Conservation (phyloP, 1,140 invertebrate species). For the Drosophila nasuta region DNA sequence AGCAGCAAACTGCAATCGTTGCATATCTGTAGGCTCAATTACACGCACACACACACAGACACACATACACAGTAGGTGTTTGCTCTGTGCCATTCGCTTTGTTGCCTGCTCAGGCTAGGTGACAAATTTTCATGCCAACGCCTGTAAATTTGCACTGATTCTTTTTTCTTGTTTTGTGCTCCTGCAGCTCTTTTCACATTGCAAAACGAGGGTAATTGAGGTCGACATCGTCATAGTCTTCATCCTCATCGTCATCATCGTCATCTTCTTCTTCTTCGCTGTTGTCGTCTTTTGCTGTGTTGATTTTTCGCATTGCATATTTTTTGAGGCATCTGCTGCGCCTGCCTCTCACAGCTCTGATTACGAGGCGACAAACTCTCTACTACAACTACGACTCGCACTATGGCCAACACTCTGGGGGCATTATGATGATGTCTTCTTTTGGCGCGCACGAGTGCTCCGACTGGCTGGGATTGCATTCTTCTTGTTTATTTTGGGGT, state of each 20-base stretch:
- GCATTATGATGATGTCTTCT: conserved; percentile 76
- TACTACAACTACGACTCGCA: too few relatives aligned
- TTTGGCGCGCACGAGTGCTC: conserved; percentile 69
- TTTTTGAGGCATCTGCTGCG: conserved; percentile 65
- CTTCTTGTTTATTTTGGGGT: conserved; percentile 77
- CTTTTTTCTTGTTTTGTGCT: conserved; percentile 35
- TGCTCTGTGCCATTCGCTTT: conserved; percentile 57
- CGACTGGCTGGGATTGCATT: conserved; percentile 51
- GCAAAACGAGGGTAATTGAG: conserved; percentile 81
- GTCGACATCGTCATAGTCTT: conserved; percentile 60
- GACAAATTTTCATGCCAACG: conserved; percentile 82
- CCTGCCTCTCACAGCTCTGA: conserved; percentile 34
- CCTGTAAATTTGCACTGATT: conserved; percentile 78
- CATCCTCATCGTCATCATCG: conserved; percentile 32
- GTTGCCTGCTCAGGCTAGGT: conserved; percentile 56
- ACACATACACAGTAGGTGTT: conserved; percentile 49
- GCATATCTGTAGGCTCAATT: conserved; percentile 79
- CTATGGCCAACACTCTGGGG: conserved; percentile 42
- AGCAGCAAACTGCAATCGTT: conserved; percentile 59
- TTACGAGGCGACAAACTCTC: conserved; percentile 40
- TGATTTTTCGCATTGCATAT: conserved; percentile 82
- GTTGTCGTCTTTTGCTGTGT: conserved; percentile 58
- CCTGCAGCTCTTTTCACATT: conserved; percentile 46
- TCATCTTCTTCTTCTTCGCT: conserved; percentile 14
- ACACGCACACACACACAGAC: conserved; percentile 23